Evolutionary conservation across 2,888 invertebrate species (phyloP).

Genomic region (Anticlea derivata): DNA sequence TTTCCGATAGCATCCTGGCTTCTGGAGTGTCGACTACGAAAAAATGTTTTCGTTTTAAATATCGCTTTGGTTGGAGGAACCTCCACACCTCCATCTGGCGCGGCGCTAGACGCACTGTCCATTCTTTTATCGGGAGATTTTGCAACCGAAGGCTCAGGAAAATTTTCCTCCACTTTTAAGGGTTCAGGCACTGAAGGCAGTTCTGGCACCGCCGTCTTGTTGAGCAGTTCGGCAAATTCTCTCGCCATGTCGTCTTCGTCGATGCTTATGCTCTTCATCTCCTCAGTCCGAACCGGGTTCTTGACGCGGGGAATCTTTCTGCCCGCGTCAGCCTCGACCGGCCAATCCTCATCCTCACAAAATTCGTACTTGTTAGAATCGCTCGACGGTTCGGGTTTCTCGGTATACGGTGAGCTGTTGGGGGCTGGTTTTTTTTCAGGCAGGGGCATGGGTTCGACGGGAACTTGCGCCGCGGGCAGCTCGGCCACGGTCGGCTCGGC

Average conservation of each 20-base stretch:
- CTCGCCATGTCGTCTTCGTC: slow-evolving; percentile 78
- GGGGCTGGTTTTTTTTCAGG: slow-evolving; percentile 49
- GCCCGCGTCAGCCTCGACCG: slow-evolving; percentile 79
- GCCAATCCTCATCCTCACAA: slow-evolving; percentile 88
- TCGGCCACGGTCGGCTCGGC: slow-evolving; percentile 69
- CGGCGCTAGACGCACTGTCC: slow-evolving; percentile 48
- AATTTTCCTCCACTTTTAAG: slow-evolving; percentile 82
- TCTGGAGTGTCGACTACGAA: slow-evolving; percentile 80
- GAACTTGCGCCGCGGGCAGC: slow-evolving; percentile 54
- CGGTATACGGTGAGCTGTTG: slow-evolving; percentile 46
- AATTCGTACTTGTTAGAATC: slow-evolving; percentile 92
- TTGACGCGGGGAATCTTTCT: slow-evolving; percentile 87
- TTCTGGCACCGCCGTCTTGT: slow-evolving; percentile 84
- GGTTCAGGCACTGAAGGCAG: slow-evolving; percentile 81
- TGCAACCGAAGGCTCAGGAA: slow-evolving; percentile 79
- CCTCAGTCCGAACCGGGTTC: slow-evolving; percentile 71
- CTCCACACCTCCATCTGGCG: slow-evolving; percentile 51
- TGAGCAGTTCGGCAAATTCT: slow-evolving; percentile 85
- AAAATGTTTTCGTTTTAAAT: slow-evolving; percentile 82
- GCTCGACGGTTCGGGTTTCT: slow-evolving; percentile 73
- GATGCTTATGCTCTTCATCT: slow-evolving; percentile 67
- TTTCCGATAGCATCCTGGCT: slow-evolving; percentile 82
- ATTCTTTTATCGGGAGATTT: slow-evolving; percentile 76
- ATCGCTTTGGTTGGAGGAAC: slow-evolving; percentile 69
- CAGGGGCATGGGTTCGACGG: slow-evolving; percentile 46